Evolutionary conservation across 2,113 vertebrate species (phyloP).

Genomic region (Rousettus leschenaultii): DNA sequence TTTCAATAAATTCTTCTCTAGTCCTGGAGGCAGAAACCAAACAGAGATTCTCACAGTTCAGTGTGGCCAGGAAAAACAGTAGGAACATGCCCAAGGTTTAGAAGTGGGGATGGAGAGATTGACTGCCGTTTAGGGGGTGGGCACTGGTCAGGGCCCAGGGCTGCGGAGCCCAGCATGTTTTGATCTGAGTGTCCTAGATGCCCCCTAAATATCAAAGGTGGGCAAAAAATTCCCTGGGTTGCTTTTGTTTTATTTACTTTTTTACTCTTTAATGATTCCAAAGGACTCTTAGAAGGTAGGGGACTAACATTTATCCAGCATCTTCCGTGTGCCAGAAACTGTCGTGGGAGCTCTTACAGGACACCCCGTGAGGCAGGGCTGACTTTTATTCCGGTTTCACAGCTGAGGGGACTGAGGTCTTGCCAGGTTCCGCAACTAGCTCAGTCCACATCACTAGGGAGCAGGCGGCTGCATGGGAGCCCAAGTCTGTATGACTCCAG

Average conservation of each 20-base stretch:
- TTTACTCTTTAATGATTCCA: not conserved
- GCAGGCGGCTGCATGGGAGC: not conserved
- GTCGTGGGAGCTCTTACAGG: not conserved
- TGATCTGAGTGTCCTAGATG: not conserved
- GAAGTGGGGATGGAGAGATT: not conserved
- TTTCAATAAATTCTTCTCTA: not conserved
- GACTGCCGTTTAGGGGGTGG: too few relatives aligned
- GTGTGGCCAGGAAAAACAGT: not conserved
- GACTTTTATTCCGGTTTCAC: not conserved
- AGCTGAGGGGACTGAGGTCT: not conserved
- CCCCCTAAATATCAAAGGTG: not conserved
- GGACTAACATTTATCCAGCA: not conserved
- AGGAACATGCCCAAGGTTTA: fast-evolving
- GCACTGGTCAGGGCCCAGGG: too few relatives aligned
- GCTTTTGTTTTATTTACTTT: not conserved
- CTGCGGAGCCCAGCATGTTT: not conserved
- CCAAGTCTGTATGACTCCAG: not conserved
- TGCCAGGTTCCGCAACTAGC: too few relatives aligned
- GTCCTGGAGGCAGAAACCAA: not conserved
- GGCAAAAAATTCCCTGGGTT: not conserved
- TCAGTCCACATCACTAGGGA: not conserved
- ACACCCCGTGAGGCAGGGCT: not conserved
- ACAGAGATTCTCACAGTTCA: too few relatives aligned
- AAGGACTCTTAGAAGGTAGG: not conserved
- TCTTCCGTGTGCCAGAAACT: not conserved